These are phyloP conservation scores for Turnix velox DNA, from an alignment of 2,113 vertebrate genomes.

Conservation along the genomic window DNA sequence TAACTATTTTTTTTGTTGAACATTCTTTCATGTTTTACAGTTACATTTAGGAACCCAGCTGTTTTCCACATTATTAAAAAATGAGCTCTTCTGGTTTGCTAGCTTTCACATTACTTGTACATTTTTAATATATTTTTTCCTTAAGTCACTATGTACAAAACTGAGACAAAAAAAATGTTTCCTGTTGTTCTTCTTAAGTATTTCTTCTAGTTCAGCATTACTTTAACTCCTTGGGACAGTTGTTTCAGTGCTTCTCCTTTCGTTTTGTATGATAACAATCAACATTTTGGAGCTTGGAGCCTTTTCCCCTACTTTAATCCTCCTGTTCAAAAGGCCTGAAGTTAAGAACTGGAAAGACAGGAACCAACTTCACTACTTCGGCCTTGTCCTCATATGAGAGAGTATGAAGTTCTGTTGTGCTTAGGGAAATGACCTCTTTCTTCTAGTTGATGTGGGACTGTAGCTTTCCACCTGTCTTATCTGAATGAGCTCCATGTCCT, in stretches of 20 bases:
- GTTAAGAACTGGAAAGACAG: background rate
- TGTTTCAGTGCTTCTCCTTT: background rate
- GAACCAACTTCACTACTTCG: background rate
- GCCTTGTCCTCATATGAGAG: background rate
- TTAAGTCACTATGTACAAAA: background rate
- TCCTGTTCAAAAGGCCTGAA: background rate
- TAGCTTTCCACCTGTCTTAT: background rate
- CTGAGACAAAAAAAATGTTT: background rate
- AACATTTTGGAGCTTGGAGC: background rate
- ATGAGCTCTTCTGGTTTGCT: background rate
- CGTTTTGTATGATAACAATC: background rate
- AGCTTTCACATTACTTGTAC: background rate
- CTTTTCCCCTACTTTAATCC: rapidly evolving
- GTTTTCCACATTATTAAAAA: background rate
- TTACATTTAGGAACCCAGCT: background rate
- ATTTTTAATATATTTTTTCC: background rate
- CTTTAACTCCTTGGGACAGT: background rate
- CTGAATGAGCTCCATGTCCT: background rate
- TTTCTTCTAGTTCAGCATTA: background rate
- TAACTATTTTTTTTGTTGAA: background rate
- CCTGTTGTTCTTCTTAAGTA: background rate
- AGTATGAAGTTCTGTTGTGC: background rate
- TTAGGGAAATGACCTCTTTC: background rate
- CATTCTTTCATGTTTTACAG: background rate
- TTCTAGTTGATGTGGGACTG: background rate